phyloP scores from a whole-genome alignment of 1,140 invertebrate genomes.

The Megathymus violae region DNA sequence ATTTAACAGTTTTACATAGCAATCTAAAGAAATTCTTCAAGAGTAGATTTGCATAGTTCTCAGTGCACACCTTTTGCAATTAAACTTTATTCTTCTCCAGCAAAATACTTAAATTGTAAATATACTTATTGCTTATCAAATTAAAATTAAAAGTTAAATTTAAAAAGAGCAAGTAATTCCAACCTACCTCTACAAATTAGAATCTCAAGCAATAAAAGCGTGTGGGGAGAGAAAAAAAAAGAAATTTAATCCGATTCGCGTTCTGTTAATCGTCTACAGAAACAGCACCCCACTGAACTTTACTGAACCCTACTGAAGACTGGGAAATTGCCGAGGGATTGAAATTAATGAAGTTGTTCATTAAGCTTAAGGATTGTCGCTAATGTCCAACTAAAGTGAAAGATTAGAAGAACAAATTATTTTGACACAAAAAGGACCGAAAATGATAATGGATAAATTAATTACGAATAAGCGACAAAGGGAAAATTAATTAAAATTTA shows the following conservation, averaged over 20 bases:
- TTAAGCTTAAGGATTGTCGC: constrained; percentile 67
- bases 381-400: constrained; percentile 50
- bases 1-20: too few relatives aligned
- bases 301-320: constrained; percentile 23
- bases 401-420: constrained; percentile 14
- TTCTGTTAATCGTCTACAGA: constrained; percentile 53
- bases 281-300: constrained; percentile 37
- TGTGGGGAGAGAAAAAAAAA: constrained; percentile 48
- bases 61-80: too few relatives aligned
- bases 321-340: constrained; percentile 44
- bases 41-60: too few relatives aligned
- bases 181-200: constrained; percentile 51
- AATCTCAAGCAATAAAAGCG: constrained; percentile 44
- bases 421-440: constrained; percentile 3
- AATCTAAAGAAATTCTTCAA: too few relatives aligned
- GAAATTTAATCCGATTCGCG: constrained; percentile 54
- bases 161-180: constrained; percentile 41
- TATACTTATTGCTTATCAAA: too few relatives aligned
- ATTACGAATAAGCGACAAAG: too few relatives aligned
- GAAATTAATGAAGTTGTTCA: constrained; percentile 72
- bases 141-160: constrained; percentile 36
- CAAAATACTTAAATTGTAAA: too few relatives aligned
- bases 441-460: not conserved
- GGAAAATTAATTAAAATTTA: too few relatives aligned
- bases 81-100: too few relatives aligned